Conservation (phyloP, 2,797 vertebrate species). For the Poeciliopsis gracilis region DNA sequence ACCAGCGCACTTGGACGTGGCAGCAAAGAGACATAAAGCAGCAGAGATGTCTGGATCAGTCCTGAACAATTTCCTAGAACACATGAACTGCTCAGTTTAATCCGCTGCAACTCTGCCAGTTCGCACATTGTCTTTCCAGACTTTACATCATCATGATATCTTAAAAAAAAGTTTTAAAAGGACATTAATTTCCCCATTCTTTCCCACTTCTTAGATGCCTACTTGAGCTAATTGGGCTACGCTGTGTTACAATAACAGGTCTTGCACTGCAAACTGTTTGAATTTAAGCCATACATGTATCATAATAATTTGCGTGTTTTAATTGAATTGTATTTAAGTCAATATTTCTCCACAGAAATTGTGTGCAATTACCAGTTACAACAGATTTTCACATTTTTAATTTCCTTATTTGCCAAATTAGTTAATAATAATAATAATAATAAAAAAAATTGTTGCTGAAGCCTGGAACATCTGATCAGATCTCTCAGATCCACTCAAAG, state of each 20-base stretch:
- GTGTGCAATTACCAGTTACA: neutral
- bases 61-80: constrained; percentile 10
- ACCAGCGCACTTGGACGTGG: constrained; percentile 33
- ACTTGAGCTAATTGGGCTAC: neutral
- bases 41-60: constrained; percentile 14
- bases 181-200: neutral
- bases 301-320: neutral
- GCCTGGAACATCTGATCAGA: neutral
- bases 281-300: too few relatives aligned
- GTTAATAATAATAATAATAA: neutral
- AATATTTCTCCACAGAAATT: neutral
- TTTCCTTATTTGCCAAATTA: neutral
- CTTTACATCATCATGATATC: neutral
- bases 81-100: neutral
- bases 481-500: neutral
- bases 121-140: neutral
- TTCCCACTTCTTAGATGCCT: neutral
- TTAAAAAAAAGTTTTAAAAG: constrained; percentile 3
- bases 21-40: constrained; percentile 43
- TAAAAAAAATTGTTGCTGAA: neutral
- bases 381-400: neutral
- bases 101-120: neutral
- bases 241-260: neutral
- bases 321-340: neutral
- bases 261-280: neutral